Conservation (phyloP, 1,140 invertebrate species). For the Caerostris darwini region DNA sequence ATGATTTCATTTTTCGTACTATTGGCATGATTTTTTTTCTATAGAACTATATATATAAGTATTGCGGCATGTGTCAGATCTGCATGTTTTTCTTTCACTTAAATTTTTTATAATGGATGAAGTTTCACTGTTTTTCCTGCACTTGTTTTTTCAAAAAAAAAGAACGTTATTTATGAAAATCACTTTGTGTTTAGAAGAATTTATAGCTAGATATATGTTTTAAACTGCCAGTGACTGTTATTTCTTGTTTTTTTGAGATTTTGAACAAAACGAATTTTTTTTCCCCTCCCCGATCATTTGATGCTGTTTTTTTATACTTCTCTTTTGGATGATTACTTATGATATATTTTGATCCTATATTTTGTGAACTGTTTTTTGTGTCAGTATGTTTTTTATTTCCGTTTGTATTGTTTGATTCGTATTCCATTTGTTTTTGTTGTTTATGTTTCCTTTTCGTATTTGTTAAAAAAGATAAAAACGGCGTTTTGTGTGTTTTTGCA, state of each 20-base stretch:
- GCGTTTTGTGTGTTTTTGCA: conserved; percentile 63
- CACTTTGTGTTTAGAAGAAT: neutral
- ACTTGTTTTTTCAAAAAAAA: conserved; percentile 1
- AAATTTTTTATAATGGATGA: conserved; percentile 13
- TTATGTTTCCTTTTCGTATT: conserved; percentile 53
- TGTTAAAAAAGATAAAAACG: conserved; percentile 42
- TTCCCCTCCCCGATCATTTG: conserved; percentile 22
- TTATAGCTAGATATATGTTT: conserved; percentile 9
- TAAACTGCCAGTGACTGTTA: conserved; percentile 34
- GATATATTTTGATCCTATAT: conserved; percentile 69
- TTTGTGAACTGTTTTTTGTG: conserved; percentile 72
- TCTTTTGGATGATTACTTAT: conserved; percentile 56
- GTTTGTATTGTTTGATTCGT: conserved; percentile 66
- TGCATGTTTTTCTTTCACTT: conserved; percentile 50
- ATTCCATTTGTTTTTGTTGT: conserved; percentile 52
- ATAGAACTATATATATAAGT: conserved; percentile 5
- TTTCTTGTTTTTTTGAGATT: conserved; percentile 49
- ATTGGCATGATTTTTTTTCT: conserved; percentile 36
- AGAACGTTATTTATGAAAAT: neutral
- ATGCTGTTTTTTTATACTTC: conserved; percentile 52
- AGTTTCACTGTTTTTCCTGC: conserved; percentile 31
- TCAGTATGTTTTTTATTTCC: conserved; percentile 44
- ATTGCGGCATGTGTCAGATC: conserved; percentile 19
- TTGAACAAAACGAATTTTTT: conserved; percentile 36
- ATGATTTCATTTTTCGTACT: conserved; percentile 14